These are phyloP conservation scores for Eumacrocentrus americanus DNA, from an alignment of 2,888 invertebrate genomes.

Conservation along the genomic window DNA sequence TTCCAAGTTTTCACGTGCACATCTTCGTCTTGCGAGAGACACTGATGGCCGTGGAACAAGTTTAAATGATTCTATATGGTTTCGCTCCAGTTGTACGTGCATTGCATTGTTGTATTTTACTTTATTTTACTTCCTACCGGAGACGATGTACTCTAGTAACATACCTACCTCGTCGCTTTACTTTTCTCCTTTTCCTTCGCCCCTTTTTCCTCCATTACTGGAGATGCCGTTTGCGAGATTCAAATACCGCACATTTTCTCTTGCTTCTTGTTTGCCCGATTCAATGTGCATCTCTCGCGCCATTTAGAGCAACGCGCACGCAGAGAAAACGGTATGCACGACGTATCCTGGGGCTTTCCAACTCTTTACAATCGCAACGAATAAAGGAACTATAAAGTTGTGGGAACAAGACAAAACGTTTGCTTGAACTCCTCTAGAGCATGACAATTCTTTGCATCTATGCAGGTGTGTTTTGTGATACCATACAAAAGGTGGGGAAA, in stretches of 20 bases:
- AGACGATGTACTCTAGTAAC: not conserved
- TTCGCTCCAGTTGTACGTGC: not conserved
- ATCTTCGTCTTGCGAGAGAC: conserved; percentile 3
- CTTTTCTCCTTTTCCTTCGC: not conserved
- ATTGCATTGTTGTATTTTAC: too few relatives aligned
- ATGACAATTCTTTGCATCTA: not conserved
- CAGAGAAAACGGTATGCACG: too few relatives aligned
- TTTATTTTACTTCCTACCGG: too few relatives aligned
- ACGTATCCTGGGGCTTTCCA: not conserved
- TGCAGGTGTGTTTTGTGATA: too few relatives aligned
- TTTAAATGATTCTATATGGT: not conserved
- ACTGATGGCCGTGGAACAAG: not conserved
- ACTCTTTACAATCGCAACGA: not conserved
- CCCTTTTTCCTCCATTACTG: conserved; percentile 1
- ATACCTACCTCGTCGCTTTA: not conserved
- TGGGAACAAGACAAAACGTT: not conserved
- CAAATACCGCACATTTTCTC: not conserved
- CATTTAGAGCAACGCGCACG: not conserved
- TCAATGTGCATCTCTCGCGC: not conserved
- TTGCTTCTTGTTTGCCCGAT: not conserved
- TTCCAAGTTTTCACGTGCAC: conserved; percentile 22
- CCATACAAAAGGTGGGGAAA: too few relatives aligned
- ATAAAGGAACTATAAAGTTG: not conserved
- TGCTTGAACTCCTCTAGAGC: not conserved
- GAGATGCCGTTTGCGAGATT: conserved; percentile 11